These are phyloP conservation scores for Coregonus sp. DNA, from an alignment of 2,797 vertebrate species.

Conservation along the genomic window DNA sequence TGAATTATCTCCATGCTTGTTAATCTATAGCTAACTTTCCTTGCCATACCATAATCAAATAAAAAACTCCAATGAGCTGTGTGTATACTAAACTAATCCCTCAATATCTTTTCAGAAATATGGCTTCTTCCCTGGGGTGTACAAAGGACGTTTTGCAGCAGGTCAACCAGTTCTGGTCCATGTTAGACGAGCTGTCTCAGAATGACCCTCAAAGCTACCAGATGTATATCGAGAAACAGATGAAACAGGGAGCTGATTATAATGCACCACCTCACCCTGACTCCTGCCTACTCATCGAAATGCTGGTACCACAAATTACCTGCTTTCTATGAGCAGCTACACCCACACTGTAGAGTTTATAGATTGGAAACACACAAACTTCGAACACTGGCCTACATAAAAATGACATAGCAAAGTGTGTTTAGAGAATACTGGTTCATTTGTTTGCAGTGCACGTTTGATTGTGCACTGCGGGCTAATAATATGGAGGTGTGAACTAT, in stretches of 20 bases:
- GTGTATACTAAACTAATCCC: not conserved
- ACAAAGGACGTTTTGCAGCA: constrained; percentile 63
- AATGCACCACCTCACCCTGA: constrained; percentile 67
- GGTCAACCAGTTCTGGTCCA: constrained; percentile 80
- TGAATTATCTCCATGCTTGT: too few species aligned
- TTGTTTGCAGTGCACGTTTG: not conserved
- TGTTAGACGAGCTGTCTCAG: constrained; percentile 83
- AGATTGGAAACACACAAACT: not conserved
- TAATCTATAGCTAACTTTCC: too few species aligned
- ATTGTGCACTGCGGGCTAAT: not conserved
- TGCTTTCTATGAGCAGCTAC: not conserved
- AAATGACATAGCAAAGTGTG: not conserved
- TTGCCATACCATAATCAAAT: too few species aligned
- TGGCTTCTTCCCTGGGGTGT: constrained; percentile 39
- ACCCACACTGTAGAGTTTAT: not conserved
- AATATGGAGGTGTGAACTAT: not conserved
- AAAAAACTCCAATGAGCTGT: too few species aligned
- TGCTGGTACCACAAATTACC: constrained; percentile 66
- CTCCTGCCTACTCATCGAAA: constrained; percentile 70
- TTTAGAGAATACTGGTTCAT: not conserved
- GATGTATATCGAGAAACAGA: constrained; percentile 76
- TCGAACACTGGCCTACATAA: not conserved
- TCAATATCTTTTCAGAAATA: constrained; percentile 18
- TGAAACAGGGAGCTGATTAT: constrained; percentile 69
- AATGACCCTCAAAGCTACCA: constrained; percentile 76